These are phyloP conservation scores for Phenacoccus solenopsis DNA, from an alignment of 1,140 invertebrate species.

Conservation along the genomic window DNA sequence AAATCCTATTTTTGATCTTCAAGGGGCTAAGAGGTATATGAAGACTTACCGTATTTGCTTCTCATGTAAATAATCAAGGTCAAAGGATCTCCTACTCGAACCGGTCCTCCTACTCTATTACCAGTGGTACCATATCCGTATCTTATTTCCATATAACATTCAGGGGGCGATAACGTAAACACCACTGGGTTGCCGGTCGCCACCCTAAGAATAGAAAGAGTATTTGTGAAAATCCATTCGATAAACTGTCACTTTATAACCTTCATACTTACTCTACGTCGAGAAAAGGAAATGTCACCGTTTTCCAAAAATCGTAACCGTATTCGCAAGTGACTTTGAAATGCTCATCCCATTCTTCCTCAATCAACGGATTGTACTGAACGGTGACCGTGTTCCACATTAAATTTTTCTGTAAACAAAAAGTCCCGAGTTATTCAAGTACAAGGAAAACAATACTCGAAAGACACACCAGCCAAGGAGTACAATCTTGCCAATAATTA, in stretches of 20 bases:
- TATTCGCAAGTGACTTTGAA: slow-evolving; percentile 95
- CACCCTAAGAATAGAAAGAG: slow-evolving; percentile 46
- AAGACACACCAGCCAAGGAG: too few relatives aligned
- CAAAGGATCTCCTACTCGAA: slow-evolving; percentile 79
- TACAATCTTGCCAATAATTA: too few relatives aligned
- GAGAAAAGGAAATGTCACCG: slow-evolving; percentile 84
- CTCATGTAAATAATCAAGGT: slow-evolving; percentile 89
- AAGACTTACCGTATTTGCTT: slow-evolving; percentile 75
- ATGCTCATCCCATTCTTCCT: slow-evolving; percentile 89
- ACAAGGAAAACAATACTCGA: neutral
- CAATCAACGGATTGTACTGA: slow-evolving; percentile 84
- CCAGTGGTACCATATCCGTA: slow-evolving; percentile 75
- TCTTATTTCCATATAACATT: slow-evolving; percentile 90
- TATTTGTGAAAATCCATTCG: neutral
- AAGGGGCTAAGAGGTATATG: too few relatives aligned
- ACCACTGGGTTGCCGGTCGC: slow-evolving; percentile 85
- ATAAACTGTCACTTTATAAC: neutral
- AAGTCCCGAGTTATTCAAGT: neutral
- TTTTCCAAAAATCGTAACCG: slow-evolving; percentile 93
- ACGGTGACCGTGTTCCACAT: slow-evolving; percentile 95
- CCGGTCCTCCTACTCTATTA: slow-evolving; percentile 69
- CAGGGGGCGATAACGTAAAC: slow-evolving; percentile 83
- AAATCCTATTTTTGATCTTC: too few relatives aligned
- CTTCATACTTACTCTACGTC: slow-evolving; percentile 83
- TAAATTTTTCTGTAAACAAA: slow-evolving; percentile 60